Conservation (phyloP, 2,113 vertebrate species). For the Tretioscincus oriximinensis region DNA sequence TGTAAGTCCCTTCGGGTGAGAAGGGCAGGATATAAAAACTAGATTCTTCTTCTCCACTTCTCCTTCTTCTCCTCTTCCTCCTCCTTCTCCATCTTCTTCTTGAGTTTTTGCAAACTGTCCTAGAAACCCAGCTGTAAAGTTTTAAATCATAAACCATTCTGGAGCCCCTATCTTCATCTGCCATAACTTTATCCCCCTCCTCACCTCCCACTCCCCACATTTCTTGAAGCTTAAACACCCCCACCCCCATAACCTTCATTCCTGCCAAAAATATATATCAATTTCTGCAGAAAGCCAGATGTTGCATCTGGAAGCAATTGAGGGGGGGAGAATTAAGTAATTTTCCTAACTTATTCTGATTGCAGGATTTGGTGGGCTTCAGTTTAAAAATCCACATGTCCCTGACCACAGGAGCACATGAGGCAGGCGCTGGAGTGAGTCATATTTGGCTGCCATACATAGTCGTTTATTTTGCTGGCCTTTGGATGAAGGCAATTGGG, state of each 20-base stretch:
- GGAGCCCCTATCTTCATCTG: background rate
- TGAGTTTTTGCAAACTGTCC: background rate
- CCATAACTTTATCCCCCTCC: background rate
- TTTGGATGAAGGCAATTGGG: background rate
- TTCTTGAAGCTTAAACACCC: background rate
- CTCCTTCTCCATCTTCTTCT: background rate
- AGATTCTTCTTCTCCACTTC: no score
- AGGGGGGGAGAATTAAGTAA: constrained; percentile 17
- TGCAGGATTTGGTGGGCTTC: constrained; percentile 22
- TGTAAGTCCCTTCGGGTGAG: no score
- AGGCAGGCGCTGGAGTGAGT: constrained; percentile 7
- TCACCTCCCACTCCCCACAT: background rate
- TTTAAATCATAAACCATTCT: background rate
- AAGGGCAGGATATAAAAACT: no score
- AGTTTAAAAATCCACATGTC: background rate
- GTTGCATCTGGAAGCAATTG: constrained; percentile 25
- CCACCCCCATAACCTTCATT: background rate
- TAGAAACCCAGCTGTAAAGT: background rate
- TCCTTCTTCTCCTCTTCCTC: no score
- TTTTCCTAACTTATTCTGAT: constrained; percentile 29
- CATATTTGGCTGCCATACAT: background rate
- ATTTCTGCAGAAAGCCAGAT: constrained; percentile 24
- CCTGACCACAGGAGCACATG: constrained; percentile 14
- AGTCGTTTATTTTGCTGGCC: background rate
- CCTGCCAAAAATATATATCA: background rate